Evolutionary conservation across 2,888 invertebrate species (phyloP), one percentile per base, ranked within the genome.

Genomic region (Drosophila koepferae): DNA sequence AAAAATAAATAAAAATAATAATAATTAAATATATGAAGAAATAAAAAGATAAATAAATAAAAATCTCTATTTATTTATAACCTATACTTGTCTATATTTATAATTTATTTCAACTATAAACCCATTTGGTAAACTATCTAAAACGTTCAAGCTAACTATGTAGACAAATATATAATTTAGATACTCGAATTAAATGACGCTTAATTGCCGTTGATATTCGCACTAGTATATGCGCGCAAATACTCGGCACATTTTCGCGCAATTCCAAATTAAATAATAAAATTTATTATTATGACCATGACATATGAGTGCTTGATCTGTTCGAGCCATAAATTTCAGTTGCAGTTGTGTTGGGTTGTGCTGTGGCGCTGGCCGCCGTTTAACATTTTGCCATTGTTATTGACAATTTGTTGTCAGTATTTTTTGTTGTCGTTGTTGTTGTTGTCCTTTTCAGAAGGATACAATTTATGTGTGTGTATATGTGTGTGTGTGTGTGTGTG

Each of bases 391-490:
- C 80, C 74, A 89, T 86, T 89, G 79, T 86, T 85, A 85, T 85
- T 85, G 89, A 86, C 89, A 85, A 85, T 85, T 85, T 86, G 85
- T 81, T 85, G 85, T 85, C 89, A 85, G 72, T 83, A 76, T 63
- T 64, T 74, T 18, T 53, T 43, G 43, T 58, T 59, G 38, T 53
- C 38, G 43, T 58, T 59, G 38, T 28, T 28, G 28, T 53, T 43
- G 43, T 58, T 59, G 38, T 48, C 44, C 44, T 34, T 56, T 36
- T 23, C 40, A 62, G 53, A 76, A 31, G 44, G n/a, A 74, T 49
- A 72, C 77, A 83, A 83, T 88, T 88, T 88, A 88, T 40, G 34
- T 10, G 48, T n/a, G 5, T n/a, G 48, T 16, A n/a, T 88, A 88
- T 40, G 34, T 10, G 48, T n/a, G 5, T n/a, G 48, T 16, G 31